These are phyloP conservation scores for Chrysolina americana DNA, from an alignment of 2,888 invertebrate genomes.

Conservation along the genomic window DNA sequence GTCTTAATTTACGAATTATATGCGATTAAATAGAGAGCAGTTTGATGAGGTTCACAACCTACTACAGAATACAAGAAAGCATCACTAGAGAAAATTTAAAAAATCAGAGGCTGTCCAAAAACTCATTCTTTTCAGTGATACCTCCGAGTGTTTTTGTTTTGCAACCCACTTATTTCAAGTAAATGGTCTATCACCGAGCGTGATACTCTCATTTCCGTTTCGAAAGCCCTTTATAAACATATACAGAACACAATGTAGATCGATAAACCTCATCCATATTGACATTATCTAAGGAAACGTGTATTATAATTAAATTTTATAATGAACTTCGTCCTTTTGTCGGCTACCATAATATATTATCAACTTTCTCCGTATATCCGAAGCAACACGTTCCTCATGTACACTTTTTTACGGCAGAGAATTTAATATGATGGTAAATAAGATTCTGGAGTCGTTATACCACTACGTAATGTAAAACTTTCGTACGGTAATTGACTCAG, in stretches of 20 bases:
- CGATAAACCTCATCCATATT: conserved; percentile 4
- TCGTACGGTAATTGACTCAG: conserved; percentile 14
- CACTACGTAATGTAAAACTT: conserved; percentile 9
- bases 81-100: too few species aligned
- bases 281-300: conserved; percentile 23
- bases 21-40: too few species aligned
- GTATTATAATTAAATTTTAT: conserved; percentile 1
- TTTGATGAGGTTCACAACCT: too few species aligned
- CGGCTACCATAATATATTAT: conserved; percentile 22
- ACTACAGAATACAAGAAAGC: too few species aligned
- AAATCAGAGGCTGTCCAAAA: too few species aligned
- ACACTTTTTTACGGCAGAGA: conserved; percentile 2
- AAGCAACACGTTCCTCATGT: conserved; percentile 22
- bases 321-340: conserved; percentile 23
- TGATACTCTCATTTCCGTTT: background rate
- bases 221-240: conserved; percentile 17
- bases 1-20: too few species aligned
- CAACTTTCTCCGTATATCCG: conserved; percentile 26
- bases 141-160: background rate
- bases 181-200: background rate
- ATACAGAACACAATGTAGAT: background rate
- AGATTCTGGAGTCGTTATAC: conserved; percentile 19
- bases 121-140: too few species aligned
- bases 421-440: conserved; percentile 21
- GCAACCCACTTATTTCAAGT: background rate